Evolutionary conservation across 1,140 invertebrate species (phyloP), one percentile per base, ranked within the genome.

Genomic region (Subanguina moxae): DNA sequence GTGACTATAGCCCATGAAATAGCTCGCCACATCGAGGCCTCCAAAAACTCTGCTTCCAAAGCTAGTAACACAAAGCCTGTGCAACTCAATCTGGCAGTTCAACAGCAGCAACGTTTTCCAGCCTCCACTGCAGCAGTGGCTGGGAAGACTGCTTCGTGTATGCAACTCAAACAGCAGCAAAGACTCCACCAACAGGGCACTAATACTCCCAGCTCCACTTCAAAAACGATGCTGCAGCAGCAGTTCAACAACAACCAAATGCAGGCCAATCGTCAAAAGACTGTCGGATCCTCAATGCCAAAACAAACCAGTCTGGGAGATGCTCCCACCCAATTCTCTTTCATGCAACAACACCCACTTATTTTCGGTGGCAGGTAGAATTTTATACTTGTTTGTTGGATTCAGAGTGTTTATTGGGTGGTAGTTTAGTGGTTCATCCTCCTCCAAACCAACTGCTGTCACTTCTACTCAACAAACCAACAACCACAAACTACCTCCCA

Each of bases 1-100:
- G 67, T 58, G 11, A 48, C 59, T 25, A 57, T 70, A 28, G 68
- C 68, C 13, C 23, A 70, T 65, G 63, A 57, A 57, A 70, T 69
- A 70, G 68, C 62, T 21, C 67, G 59, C n/a, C 68, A 70, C 21
- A n/a, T 25, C 13, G 58, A 45, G 19, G 17, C 21, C 43, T 52
- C 48, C 17, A 65, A 70, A 42, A 32, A 42, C 23, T 43, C 46
- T 0, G 5, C 21, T 19, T 30, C 42, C 15, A 28, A 13, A 32
- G 57, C 23, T 17, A 38, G 13, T 11, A n/a, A n/a, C 38, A 38
- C 48, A 3, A 52, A 38, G 38, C 52, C 19, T 7, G 32, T 21
- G 23, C 59, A n/a, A 15, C 19, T n/a, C 15, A n/a, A 69, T 45
- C 19, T 30, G 32, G 7, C 25, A 48, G 25, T 30, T n/a, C 62